Percentiles rank a stretch among this genome's conserved stretches.
phyloP scores from a whole-genome alignment of 2,888 invertebrate genomes.

The Epicampocera succincta region DNA sequence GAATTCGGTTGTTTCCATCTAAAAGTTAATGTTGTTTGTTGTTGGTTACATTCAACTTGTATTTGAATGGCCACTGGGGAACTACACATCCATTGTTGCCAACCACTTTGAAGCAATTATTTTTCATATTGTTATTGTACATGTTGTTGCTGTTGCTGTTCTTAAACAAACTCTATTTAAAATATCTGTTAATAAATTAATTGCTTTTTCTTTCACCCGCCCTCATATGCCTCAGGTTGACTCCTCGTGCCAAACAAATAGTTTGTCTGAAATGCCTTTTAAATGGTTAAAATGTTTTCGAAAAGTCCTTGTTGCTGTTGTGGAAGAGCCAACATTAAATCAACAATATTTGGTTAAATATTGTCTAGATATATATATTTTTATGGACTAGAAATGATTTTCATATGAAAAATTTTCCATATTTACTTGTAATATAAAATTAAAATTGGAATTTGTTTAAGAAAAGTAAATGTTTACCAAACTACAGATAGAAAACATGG shows the following conservation, averaged over 20 bases:
- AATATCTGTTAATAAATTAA: constrained; percentile 61
- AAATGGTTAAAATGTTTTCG: background rate
- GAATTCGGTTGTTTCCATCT: background rate
- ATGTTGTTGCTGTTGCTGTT: background rate
- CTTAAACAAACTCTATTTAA: constrained; percentile 14
- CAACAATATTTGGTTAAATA: constrained; percentile 46
- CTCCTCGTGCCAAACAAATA: too few species aligned
- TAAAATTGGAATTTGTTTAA: constrained; percentile 56
- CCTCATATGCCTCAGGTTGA: background rate
- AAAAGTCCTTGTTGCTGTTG: background rate
- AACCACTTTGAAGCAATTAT: constrained; percentile 5
- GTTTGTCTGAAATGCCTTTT: background rate
- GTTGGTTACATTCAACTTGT: background rate
- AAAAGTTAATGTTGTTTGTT: background rate
- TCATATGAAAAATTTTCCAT: constrained; percentile 33
- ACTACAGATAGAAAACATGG: constrained; percentile 4
- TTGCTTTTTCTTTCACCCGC: constrained; percentile 46
- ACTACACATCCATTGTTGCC: constrained; percentile 8
- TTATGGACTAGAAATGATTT: constrained; percentile 40
- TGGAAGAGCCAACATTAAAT: constrained; percentile 20
- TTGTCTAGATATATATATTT: constrained; percentile 11
- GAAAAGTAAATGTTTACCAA: constrained; percentile 39
- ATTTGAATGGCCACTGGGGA: constrained; percentile 18
- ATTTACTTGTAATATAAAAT: constrained; percentile 56
- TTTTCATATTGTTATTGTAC: background rate